Evolutionary conservation across 2,113 vertebrate genomes (phyloP).

Genomic region (Coptodon rendalli): DNA sequence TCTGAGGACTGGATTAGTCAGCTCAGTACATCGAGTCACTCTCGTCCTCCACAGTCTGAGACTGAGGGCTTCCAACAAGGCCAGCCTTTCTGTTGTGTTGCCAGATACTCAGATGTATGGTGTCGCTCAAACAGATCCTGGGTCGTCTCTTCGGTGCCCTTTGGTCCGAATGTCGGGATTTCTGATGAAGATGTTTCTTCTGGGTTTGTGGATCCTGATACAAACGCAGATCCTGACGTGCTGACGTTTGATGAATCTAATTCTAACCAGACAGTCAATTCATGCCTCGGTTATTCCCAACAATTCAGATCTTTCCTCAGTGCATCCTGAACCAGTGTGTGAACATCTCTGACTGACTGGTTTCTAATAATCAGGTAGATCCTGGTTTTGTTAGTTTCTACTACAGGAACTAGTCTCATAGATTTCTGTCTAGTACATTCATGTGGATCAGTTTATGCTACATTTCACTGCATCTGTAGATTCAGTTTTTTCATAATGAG

Average conservation of each 20-base stretch:
- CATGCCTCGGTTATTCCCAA: not conserved
- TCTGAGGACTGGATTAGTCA: not conserved
- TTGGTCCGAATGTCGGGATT: not conserved
- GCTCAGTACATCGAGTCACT: not conserved
- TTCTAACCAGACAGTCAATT: accelerated
- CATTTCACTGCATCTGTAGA: not conserved
- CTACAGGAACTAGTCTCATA: not conserved
- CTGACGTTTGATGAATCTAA: not conserved
- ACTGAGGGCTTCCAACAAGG: not conserved
- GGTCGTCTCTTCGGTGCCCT: accelerated
- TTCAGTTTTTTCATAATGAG: accelerated
- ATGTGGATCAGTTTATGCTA: not conserved
- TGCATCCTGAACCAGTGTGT: not conserved
- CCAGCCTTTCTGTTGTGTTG: accelerated
- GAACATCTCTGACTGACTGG: not conserved
- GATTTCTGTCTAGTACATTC: accelerated
- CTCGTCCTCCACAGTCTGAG: not conserved
- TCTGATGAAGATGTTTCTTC: not conserved
- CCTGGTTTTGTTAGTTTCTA: not conserved
- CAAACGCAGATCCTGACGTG: not conserved
- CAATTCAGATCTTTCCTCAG: accelerated
- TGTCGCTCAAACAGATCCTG: not conserved
- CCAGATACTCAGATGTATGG: not conserved
- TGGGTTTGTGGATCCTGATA: not conserved
- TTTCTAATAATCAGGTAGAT: not conserved